Conservation (phyloP, 2,888 invertebrate genomes). For the Toxonevra muliebris region DNA sequence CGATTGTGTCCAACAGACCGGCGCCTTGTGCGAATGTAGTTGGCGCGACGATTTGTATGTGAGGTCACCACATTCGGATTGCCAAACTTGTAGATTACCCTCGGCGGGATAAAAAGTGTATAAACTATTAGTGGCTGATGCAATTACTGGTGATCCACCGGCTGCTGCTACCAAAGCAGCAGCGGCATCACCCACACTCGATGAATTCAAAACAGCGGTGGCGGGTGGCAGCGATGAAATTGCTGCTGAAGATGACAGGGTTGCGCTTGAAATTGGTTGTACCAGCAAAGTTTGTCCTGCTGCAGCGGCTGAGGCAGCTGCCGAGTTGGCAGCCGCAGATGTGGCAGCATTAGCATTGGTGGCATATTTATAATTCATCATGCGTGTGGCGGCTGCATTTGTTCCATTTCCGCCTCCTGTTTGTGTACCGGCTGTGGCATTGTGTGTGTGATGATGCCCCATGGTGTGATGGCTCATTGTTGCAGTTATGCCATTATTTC, state of each 20-base stretch:
- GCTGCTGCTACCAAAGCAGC: constrained; percentile 53
- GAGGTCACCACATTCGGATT: constrained; percentile 63
- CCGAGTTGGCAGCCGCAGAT: constrained; percentile 16
- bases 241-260: constrained; percentile 49
- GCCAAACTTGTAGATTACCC: constrained; percentile 65
- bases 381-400: constrained; percentile 45
- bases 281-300: constrained; percentile 57
- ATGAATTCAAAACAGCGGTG: constrained; percentile 44
- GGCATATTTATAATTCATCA: constrained; percentile 58
- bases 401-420: background rate
- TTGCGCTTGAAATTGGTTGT: constrained; percentile 61
- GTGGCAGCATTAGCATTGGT: constrained; percentile 19
- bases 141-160: constrained; percentile 59
- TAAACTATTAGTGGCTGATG: constrained; percentile 63
- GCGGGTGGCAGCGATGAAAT: constrained; percentile 39
- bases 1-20: constrained; percentile 65
- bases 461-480: constrained; percentile 29
- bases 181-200: constrained; percentile 47
- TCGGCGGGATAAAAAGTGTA: constrained; percentile 65
- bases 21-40: constrained; percentile 63
- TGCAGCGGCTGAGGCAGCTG: constrained; percentile 35
- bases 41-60: constrained; percentile 64
- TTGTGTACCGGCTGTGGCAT: background rate
- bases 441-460: constrained; percentile 11
- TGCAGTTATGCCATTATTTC: constrained; percentile 50